phyloP scores from a whole-genome alignment of 2,888 invertebrate genomes.

The Hemistola chrysoprasaria region DNA sequence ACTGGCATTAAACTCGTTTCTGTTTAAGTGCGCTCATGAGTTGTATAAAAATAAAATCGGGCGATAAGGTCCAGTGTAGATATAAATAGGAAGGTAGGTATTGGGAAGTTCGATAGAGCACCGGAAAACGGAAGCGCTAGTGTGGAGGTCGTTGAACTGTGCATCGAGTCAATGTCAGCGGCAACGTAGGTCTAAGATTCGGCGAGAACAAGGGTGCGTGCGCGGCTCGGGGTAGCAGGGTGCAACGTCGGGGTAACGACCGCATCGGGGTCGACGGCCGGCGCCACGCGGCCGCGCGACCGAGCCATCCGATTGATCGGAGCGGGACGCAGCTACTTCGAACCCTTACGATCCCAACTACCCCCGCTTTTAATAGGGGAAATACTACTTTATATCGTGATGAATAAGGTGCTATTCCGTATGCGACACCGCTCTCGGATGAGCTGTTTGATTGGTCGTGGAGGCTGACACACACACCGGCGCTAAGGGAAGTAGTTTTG shows the following conservation, averaged over 20 bases:
- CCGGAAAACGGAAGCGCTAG: conserved; percentile 67
- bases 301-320: conserved; percentile 75
- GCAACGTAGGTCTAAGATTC: conserved; percentile 69
- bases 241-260: conserved; percentile 78
- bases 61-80: conserved; percentile 26
- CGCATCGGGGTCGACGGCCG: conserved; percentile 74
- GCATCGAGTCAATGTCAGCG: conserved; percentile 76
- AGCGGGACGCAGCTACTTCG: conserved; percentile 65
- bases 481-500: conserved; percentile 78
- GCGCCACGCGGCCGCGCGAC: conserved; percentile 76
- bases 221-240: conserved; percentile 73
- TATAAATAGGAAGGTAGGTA: conserved; percentile 14
- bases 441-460: conserved; percentile 39
- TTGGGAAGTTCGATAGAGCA: conserved; percentile 50
- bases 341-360: conserved; percentile 70
- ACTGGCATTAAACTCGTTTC: conserved; percentile 27
- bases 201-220: conserved; percentile 73
- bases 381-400: conserved; percentile 60
- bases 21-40: conserved; percentile 30
- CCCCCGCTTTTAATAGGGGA: conserved; percentile 56
- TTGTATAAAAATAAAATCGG: conserved; percentile 37
- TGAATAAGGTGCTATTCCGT: conserved; percentile 62
- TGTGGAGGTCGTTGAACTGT: conserved; percentile 62
- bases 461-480: conserved; percentile 58
- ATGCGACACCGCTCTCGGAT: conserved; percentile 36